Percentiles rank a stretch among this genome's conserved stretches.
Conservation (phyloP, 1,140 invertebrate species). For the Panagrolaimus sp. region DNA sequence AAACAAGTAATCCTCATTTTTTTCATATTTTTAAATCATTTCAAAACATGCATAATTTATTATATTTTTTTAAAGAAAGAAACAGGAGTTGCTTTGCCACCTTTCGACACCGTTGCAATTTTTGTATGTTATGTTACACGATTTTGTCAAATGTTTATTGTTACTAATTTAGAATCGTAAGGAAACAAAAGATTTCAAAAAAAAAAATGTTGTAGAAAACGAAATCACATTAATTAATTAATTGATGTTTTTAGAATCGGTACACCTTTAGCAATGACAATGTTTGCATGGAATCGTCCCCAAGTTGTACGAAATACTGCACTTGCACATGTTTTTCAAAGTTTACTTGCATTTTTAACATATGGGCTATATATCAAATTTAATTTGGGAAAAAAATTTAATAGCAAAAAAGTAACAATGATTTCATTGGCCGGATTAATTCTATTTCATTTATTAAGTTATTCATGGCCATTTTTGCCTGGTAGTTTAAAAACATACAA, state of each 20-base stretch:
- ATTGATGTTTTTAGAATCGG: background rate
- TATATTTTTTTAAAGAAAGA: background rate
- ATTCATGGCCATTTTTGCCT: slow-evolving; percentile 13
- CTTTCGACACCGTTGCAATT: slow-evolving; percentile 26
- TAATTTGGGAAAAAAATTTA: slow-evolving; percentile 3
- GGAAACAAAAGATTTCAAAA: background rate
- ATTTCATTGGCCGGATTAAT: background rate
- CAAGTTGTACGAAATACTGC: background rate
- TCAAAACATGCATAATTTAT: no score
- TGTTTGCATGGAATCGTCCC: slow-evolving; percentile 7
- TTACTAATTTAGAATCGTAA: slow-evolving; percentile 29
- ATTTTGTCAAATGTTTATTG: slow-evolving; percentile 31
- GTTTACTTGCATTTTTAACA: slow-evolving; percentile 2
- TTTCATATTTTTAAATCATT: no score
- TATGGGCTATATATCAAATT: background rate
- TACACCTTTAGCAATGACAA: slow-evolving; percentile 6
- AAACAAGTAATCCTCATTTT: no score
- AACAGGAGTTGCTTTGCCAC: background rate
- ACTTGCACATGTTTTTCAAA: background rate
- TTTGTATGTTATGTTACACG: slow-evolving; percentile 30
- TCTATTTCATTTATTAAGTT: background rate
- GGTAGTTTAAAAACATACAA: slow-evolving; percentile 9
- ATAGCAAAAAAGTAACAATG: background rate
- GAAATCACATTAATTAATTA: no score
- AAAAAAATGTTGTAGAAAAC: no score